phyloP scores from a whole-genome alignment of 2,113 vertebrate genomes.

The Atherinomorus stipes region DNA sequence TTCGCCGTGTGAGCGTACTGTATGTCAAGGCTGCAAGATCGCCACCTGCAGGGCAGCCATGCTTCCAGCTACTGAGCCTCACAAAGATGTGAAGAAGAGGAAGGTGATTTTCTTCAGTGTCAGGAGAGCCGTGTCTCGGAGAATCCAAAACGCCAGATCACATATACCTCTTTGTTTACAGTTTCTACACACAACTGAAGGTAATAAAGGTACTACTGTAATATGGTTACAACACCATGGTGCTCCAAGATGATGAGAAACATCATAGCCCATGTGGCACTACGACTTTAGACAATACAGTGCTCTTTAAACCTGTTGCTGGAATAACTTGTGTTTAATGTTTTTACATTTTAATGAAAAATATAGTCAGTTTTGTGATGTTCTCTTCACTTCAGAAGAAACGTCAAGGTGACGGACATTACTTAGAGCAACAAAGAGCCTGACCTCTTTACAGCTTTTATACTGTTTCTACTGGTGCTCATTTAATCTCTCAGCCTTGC shows the following conservation, averaged over 20 bases:
- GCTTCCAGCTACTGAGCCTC: slow-evolving; percentile 86
- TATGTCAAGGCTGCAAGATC: slow-evolving; percentile 33
- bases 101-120: slow-evolving; percentile 86
- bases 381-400: slow-evolving; percentile 35
- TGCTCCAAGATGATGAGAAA: slow-evolving; percentile 92
- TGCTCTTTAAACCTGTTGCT: slow-evolving; percentile 67
- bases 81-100: slow-evolving; percentile 77
- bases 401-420: slow-evolving; percentile 29
- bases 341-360: slow-evolving; percentile 49
- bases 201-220: slow-evolving; percentile 98
- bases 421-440: slow-evolving; percentile 59
- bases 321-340: slow-evolving; percentile 42
- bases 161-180: slow-evolving; percentile 99
- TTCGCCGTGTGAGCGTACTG: slow-evolving; percentile 57
- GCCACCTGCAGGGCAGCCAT: slow-evolving; percentile 49
- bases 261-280: slow-evolving; percentile 91
- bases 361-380: slow-evolving; percentile 27
- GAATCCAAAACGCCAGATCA: slow-evolving; percentile 91
- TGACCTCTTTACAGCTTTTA: slow-evolving; percentile 76
- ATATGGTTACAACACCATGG: slow-evolving; percentile 94
- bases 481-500: slow-evolving; percentile 82
- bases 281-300: slow-evolving; percentile 72
- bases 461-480: slow-evolving; percentile 88
- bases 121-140: slow-evolving; percentile 88
- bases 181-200: slow-evolving; percentile 92